phyloP scores from a whole-genome alignment of 37 sponge, comb jelly and placozoan genomes.

The Cliona cf. orientalis region DNA sequence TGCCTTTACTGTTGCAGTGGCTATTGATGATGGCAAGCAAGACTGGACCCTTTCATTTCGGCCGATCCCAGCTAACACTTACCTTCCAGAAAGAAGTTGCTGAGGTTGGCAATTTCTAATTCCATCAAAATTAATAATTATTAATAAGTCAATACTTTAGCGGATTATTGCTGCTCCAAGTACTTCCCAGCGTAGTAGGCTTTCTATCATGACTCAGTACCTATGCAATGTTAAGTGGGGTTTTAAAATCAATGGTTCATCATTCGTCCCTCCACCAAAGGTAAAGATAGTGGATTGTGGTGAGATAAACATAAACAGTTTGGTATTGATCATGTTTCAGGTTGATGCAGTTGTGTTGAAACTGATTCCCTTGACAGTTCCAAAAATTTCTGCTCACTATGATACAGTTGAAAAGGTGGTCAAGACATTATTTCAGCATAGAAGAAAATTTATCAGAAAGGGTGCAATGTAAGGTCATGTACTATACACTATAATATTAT shows the following conservation, averaged over 20 bases:
- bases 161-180: conserved; percentile 75
- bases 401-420: conserved; percentile 72
- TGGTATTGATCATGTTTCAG: conserved; percentile 20
- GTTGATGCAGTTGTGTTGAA: conserved; percentile 82
- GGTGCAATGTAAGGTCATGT: conserved; percentile 45
- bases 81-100: conserved; percentile 96
- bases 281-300: conserved; percentile 11
- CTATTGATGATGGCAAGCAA: conserved; percentile 63
- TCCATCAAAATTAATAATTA: neutral
- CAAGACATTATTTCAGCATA: conserved; percentile 69
- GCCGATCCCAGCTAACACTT: conserved; percentile 78
- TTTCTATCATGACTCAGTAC: conserved; percentile 84
- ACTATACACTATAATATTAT: neutral
- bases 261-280: conserved; percentile 85
- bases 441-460: conserved; percentile 72
- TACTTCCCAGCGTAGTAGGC: conserved; percentile 68
- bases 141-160: conserved; percentile 18
- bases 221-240: conserved; percentile 66
- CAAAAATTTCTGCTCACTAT: conserved; percentile 61
- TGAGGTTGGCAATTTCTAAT: conserved; percentile 73
- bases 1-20: conserved; percentile 84
- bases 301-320: neutral
- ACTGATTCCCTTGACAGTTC: conserved; percentile 67
- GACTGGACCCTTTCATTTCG: conserved; percentile 80
- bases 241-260: conserved; percentile 57